Conservation (phyloP, 1,140 invertebrate genomes). For the Drosophila kohkoa region DNA sequence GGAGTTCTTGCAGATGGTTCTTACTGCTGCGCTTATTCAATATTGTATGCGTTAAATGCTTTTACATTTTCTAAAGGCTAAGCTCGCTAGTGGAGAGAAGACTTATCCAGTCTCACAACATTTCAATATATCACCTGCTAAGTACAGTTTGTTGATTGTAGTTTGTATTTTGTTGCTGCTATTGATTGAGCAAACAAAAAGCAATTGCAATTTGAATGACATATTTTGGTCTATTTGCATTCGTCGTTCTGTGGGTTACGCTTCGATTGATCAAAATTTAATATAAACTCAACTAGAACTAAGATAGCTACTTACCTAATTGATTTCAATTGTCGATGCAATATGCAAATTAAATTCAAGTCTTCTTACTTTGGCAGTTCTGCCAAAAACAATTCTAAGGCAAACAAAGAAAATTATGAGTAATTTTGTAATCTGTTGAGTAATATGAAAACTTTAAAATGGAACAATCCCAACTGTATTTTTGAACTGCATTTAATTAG, state of each 20-base stretch:
- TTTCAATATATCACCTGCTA: neutral
- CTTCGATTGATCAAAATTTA: slow-evolving; percentile 2
- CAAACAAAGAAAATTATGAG: slow-evolving; percentile 25
- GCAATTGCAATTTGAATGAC: slow-evolving; percentile 73
- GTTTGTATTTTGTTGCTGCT: slow-evolving; percentile 55
- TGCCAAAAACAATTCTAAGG: slow-evolving; percentile 30
- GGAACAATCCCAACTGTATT: slow-evolving; percentile 1
- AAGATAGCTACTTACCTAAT: slow-evolving; percentile 49
- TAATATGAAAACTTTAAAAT: slow-evolving; percentile 26
- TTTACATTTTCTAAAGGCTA: slow-evolving; percentile 63
- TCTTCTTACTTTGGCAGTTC: slow-evolving; percentile 13
- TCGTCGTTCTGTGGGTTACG: slow-evolving; percentile 25
- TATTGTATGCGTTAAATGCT: slow-evolving; percentile 74
- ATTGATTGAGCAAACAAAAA: slow-evolving; percentile 69
- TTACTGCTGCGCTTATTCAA: slow-evolving; percentile 44
- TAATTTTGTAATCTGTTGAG: slow-evolving; percentile 3
- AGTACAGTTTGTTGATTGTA: slow-evolving; percentile 44
- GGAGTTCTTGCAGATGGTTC: neutral
- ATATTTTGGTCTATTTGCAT: slow-evolving; percentile 67
- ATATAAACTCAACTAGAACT: slow-evolving; percentile 16
- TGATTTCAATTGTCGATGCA: slow-evolving; percentile 55
- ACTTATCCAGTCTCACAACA: neutral
- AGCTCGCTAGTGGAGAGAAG: neutral
- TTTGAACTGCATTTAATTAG: slow-evolving; percentile 25
- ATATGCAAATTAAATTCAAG: slow-evolving; percentile 15